phyloP scores from a whole-genome alignment of 2,888 invertebrate genomes.

The Xanthorhoe designata region DNA sequence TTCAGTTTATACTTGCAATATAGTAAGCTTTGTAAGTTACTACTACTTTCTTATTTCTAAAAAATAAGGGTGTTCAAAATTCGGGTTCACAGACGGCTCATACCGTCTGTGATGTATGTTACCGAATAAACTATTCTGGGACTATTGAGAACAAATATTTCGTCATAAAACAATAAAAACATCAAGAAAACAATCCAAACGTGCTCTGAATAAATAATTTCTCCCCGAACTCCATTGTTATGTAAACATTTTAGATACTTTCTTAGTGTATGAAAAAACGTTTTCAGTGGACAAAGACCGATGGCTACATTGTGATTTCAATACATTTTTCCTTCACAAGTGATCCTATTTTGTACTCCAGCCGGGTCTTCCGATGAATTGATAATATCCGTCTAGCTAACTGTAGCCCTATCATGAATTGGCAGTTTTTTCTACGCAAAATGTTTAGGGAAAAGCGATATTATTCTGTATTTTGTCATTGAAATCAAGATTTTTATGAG shows the following conservation, averaged over 20 bases:
- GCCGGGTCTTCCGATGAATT: constrained; percentile 63
- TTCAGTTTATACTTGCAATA: background rate
- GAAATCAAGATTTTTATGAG: constrained; percentile 43
- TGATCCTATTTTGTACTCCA: constrained; percentile 77
- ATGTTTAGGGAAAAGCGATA: constrained; percentile 55
- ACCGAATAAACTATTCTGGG: constrained; percentile 3
- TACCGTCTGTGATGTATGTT: background rate
- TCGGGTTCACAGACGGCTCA: background rate
- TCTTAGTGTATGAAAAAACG: constrained; percentile 60
- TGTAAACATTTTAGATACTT: constrained; percentile 69
- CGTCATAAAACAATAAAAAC: constrained; percentile 65
- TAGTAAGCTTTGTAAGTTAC: too few species aligned
- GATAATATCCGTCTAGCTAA: constrained; percentile 65
- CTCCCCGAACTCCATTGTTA: constrained; percentile 74
- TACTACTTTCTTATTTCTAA: background rate
- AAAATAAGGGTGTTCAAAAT: background rate
- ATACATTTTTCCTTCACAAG: constrained; percentile 80
- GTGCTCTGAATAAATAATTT: constrained; percentile 78
- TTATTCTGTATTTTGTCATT: constrained; percentile 54
- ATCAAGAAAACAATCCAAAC: constrained; percentile 62
- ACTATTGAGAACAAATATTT: constrained; percentile 36
- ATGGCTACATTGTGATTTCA: constrained; percentile 82
- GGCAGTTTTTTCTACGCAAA: constrained; percentile 68
- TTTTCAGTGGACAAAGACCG: constrained; percentile 72
- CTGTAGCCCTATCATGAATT: constrained; percentile 75